Base-by-base conservation (phyloP, 2,113 vertebrate species). In the Bambusicola thoracicus region DNA sequence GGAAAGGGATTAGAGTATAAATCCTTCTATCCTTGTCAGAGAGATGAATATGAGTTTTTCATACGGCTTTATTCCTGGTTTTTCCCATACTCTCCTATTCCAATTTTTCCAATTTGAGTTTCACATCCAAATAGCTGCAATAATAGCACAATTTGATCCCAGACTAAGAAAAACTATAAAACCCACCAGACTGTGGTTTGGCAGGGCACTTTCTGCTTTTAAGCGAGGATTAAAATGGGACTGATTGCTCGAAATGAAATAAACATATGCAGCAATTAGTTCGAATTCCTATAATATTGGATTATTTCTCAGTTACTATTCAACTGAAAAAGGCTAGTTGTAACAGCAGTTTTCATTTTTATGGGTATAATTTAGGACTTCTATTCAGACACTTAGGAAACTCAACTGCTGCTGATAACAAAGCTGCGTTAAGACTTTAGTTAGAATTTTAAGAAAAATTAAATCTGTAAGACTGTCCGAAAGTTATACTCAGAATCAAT, bases 131-230 rank as follows among this genome's bases (percentile, higher is more conserved):
- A 77, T 20, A 80, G 41, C 68, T 89, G 46, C 46, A 82, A 59
- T 93, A 87, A 82, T 40, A 67, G 85, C 90, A 92, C 55, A 89
- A 89, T 70, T 91, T n/a, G 66, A 58, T 53, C 53, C 89, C 16
- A 55, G 46, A 11, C 18, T 43, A 38, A 85, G 8, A 30, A 68
- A 81, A 84, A 63, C 12, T 67, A 61, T 44, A 3, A 21, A 29
- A 13, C 1, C 4, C 44, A 32, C 30, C 25, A 55, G 2, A 82
- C 13, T 0, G 2, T 0, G 3, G 67, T 77, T 89, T 82, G 72
- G 67, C 72, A 83, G 32, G n/a, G 14, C 6, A 11, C 15, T 9
- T 44, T 73, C 49, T 58, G 38, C 61, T 70, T 81, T 87, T 77
- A 82, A 89, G 66, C 13, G 79, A 66, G n/a, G 27, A 94, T 69